Conservation (phyloP, 1,140 invertebrate genomes). For the Zophobas atratus region DNA sequence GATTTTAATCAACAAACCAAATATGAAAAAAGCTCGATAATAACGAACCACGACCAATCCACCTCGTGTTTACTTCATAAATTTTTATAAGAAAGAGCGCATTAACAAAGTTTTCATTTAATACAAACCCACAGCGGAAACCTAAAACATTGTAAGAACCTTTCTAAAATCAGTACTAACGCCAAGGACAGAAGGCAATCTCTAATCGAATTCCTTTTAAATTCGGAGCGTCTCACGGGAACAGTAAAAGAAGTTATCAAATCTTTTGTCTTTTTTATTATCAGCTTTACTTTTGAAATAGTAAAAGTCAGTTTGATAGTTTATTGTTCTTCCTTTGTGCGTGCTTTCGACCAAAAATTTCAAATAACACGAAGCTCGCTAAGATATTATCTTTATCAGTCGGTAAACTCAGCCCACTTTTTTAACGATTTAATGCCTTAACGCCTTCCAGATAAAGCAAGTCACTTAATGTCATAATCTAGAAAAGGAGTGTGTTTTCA, state of each 20-base stretch:
- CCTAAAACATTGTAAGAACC: too few species aligned
- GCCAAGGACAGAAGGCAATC: background rate
- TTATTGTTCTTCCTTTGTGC: slow-evolving; percentile 23
- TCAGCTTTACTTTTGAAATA: slow-evolving; percentile 20
- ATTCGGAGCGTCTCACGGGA: slow-evolving; percentile 5
- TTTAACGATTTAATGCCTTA: background rate
- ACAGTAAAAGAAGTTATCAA: slow-evolving; percentile 26
- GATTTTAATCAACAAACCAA: too few species aligned
- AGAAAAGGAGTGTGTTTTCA: too few species aligned
- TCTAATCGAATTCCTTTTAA: slow-evolving; percentile 15
- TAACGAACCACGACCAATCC: too few species aligned
- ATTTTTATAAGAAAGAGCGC: too few species aligned
- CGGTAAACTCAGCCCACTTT: slow-evolving; percentile 7
- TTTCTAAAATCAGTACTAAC: too few species aligned
- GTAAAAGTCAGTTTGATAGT: slow-evolving; percentile 22
- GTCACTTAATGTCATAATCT: too few species aligned
- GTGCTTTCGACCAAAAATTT: background rate
- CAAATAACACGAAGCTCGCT: background rate
- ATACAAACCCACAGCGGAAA: too few species aligned
- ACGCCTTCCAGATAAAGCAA: too few species aligned
- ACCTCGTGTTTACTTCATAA: too few species aligned
- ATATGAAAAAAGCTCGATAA: too few species aligned
- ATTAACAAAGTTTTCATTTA: too few species aligned
- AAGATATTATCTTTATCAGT: slow-evolving; percentile 12
- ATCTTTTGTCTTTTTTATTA: slow-evolving; percentile 32